A percentile compares a stretch with the other conserved stretches of the same genome.
Evolutionary conservation across 2,113 vertebrate species (phyloP).

Genomic region (Rhabdornis inornatus): DNA sequence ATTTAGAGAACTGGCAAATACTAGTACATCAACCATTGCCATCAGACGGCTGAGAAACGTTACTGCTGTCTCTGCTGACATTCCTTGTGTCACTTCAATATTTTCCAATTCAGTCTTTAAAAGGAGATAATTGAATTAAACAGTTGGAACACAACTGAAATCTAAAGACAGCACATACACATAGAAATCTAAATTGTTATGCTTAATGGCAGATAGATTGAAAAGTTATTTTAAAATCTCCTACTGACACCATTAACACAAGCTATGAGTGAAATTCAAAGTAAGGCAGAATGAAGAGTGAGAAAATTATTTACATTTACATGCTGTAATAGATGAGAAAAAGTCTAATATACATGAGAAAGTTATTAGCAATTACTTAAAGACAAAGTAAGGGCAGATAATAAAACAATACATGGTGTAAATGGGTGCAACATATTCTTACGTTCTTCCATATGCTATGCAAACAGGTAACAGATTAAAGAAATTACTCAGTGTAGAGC

Average conservation of each 20-base stretch:
- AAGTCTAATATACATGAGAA: not conserved
- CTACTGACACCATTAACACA: not conserved
- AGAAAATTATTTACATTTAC: not conserved
- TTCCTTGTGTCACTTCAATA: conserved; percentile 95
- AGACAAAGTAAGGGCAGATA: not conserved
- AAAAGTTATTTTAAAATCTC: not conserved
- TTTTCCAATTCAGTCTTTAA: conserved; percentile 90
- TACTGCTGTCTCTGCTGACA: conserved; percentile 94
- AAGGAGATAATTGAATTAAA: conserved; percentile 66
- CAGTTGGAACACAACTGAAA: conserved; percentile 5
- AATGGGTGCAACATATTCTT: not conserved
- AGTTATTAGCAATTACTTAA: not conserved
- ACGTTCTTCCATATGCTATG: not conserved
- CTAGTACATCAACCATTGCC: conserved; percentile 96
- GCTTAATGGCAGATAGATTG: not conserved
- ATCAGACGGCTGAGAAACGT: conserved; percentile 95
- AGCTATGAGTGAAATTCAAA: conserved; percentile 1
- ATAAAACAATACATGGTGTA: not conserved
- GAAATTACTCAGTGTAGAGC: not conserved
- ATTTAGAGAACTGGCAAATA: conserved; percentile 96
- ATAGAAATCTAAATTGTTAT: not conserved
- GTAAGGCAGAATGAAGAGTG: not conserved
- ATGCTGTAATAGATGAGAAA: not conserved
- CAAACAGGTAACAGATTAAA: not conserved
- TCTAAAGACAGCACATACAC: not conserved